A percentile compares a stretch with the other conserved stretches of the same genome.
Evolutionary conservation across 2,888 invertebrate genomes (phyloP).

Genomic region (Cataglyphis cursor): DNA sequence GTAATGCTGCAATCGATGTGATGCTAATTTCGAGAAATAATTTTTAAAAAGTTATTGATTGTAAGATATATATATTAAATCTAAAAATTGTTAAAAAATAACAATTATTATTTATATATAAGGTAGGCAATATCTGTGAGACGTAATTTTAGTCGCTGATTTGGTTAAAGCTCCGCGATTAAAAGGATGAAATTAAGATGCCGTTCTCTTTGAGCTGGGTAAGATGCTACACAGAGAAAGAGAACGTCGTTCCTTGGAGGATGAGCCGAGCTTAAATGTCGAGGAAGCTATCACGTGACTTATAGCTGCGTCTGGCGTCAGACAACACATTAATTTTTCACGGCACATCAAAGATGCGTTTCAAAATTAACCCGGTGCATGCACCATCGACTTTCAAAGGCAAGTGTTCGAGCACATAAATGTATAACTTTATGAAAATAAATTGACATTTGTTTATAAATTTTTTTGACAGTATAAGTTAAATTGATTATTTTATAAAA

Average conservation of each 20-base stretch:
- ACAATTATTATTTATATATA: constrained; percentile 50
- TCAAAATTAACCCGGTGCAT: constrained; percentile 33
- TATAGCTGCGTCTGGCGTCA: constrained; percentile 16
- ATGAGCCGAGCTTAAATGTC: constrained; percentile 45
- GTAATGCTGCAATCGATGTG: neutral
- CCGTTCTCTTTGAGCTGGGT: constrained; percentile 4
- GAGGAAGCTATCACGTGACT: constrained; percentile 14
- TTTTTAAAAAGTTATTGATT: neutral
- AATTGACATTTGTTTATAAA: neutral
- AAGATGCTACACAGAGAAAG: neutral
- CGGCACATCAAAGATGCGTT: constrained; percentile 25
- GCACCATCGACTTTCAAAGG: constrained; percentile 34
- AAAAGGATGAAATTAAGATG: constrained; percentile 42
- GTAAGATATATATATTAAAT: neutral
- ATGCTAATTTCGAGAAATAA: neutral
- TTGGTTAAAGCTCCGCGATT: constrained; percentile 20
- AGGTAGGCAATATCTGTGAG: constrained; percentile 17
- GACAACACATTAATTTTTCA: constrained; percentile 68
- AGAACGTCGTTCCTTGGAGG: constrained; percentile 15
- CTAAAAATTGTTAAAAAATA: constrained; percentile 16
- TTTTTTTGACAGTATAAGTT: constrained; percentile 1
- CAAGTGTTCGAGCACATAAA: neutral
- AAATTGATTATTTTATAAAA: neutral
- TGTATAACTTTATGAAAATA: neutral
- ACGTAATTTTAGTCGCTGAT: constrained; percentile 21